phyloP scores from a whole-genome alignment of 2,888 invertebrate species.

The Drosophila percnosoma region DNA sequence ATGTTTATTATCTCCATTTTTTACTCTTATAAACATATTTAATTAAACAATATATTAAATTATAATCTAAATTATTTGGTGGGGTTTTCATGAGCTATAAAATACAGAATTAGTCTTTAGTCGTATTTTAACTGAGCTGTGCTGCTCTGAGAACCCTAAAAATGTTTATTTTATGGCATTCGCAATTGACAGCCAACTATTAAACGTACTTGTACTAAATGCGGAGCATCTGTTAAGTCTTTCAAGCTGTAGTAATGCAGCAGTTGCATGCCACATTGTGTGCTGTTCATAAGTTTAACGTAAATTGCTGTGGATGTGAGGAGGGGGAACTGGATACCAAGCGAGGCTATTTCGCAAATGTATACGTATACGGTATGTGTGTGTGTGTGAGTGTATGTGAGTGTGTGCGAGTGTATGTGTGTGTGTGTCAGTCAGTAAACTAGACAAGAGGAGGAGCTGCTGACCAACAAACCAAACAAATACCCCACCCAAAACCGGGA shows the following conservation, averaged over 20 bases:
- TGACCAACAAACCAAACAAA: constrained; percentile 40
- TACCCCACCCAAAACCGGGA: constrained; percentile 15
- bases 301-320: constrained; percentile 66
- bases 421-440: constrained; percentile 24
- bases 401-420: constrained; percentile 4
- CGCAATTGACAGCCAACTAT: background rate
- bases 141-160: background rate
- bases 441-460: constrained; percentile 29
- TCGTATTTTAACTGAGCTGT: background rate
- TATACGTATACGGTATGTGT: background rate
- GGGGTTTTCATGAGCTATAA: background rate
- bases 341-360: constrained; percentile 2
- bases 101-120: background rate
- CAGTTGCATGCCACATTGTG: constrained; percentile 23
- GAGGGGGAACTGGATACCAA: constrained; percentile 40
- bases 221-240: constrained; percentile 24
- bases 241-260: constrained; percentile 1
- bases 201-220: background rate
- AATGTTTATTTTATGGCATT: background rate
- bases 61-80: background rate
- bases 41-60: background rate
- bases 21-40: background rate
- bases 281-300: constrained; percentile 62
- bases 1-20: too few relatives aligned
- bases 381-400: background rate